Percentiles rank a stretch among this genome's conserved stretches.
Conservation (phyloP, 2,888 invertebrate genomes). For the Callyntrura sp. region DNA sequence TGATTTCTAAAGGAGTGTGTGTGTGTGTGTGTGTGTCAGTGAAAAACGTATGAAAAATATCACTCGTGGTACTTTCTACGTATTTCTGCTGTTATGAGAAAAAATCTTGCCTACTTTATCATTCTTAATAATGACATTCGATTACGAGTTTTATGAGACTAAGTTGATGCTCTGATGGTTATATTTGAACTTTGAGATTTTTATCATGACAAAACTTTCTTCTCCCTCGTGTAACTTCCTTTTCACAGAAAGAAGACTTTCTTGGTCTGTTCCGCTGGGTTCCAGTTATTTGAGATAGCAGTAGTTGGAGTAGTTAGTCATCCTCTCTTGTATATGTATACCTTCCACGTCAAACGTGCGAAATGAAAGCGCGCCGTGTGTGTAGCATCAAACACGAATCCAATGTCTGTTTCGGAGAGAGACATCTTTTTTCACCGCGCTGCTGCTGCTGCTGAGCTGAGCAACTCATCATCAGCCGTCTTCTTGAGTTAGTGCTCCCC, state of each 20-base stretch:
- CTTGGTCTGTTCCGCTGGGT: background rate
- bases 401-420: too few species aligned
- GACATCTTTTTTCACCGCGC: too few species aligned
- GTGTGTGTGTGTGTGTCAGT: conserved; percentile 15
- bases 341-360: too few species aligned
- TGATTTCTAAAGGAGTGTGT: conserved; percentile 26
- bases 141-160: conserved; percentile 57
- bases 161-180: conserved; percentile 41
- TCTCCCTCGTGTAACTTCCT: background rate
- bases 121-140: conserved; percentile 61
- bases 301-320: too few species aligned
- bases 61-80: conserved; percentile 41
- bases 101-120: conserved; percentile 41
- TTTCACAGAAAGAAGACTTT: conserved; percentile 5
- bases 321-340: background rate
- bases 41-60: background rate
- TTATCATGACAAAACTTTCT: conserved; percentile 46
- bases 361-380: too few species aligned
- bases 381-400: too few species aligned
- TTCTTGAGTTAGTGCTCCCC: too few species aligned
- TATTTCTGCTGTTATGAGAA: background rate
- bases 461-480: too few species aligned
- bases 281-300: conserved; percentile 33
- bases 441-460: too few species aligned
- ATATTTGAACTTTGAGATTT: conserved; percentile 52